phyloP scores from a whole-genome alignment of 2,113 vertebrate genomes.

The Python bivittatus region DNA sequence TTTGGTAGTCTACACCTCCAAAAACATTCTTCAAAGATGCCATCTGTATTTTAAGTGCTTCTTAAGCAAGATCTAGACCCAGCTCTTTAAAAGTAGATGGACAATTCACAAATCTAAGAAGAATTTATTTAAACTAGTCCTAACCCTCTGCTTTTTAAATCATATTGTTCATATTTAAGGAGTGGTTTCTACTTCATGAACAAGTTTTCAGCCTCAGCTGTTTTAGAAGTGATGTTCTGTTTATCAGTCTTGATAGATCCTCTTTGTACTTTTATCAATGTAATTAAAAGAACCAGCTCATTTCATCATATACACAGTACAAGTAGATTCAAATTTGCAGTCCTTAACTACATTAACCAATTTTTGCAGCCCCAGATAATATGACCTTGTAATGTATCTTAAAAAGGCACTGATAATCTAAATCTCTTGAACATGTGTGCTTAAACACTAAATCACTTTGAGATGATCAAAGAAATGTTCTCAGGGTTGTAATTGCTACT shows the following conservation, averaged over 20 bases:
- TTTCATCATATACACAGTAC: constrained; percentile 34
- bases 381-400: neutral
- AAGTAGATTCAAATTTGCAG: neutral
- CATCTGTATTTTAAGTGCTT: neutral
- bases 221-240: constrained; percentile 42
- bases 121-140: constrained; percentile 31
- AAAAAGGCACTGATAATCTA: neutral
- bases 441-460: neutral
- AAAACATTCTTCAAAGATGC: constrained; percentile 43
- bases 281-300: constrained; percentile 41
- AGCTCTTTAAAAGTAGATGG: neutral
- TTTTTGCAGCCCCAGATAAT: constrained; percentile 26
- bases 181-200: constrained; percentile 18
- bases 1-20: constrained; percentile 26
- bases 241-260: constrained; percentile 42
- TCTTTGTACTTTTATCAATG: constrained; percentile 41
- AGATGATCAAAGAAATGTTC: neutral
- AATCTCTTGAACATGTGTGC: neutral
- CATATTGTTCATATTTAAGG: constrained; percentile 32
- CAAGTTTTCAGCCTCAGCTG: constrained; percentile 20
- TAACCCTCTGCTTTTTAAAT: constrained; percentile 25
- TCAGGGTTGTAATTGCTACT: neutral
- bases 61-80: neutral
- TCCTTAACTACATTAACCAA: constrained; percentile 16
- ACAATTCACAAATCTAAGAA: constrained; percentile 29